Evolutionary conservation across 37 sponge, comb jelly and placozoan species (phyloP).

Genomic region (Ianthella basta): DNA sequence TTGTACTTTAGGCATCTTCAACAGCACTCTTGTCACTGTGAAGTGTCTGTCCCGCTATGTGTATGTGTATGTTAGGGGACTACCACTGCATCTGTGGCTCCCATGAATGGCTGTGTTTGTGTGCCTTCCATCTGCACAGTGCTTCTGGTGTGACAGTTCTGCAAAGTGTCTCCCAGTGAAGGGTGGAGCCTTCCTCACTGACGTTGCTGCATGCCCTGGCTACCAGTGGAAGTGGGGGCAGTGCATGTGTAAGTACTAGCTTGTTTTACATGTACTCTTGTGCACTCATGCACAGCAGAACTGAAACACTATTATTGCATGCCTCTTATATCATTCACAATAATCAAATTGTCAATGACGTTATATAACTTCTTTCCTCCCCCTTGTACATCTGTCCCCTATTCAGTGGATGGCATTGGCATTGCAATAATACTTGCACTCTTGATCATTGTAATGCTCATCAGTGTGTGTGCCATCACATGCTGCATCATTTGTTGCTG

Average conservation of each 20-base stretch:
- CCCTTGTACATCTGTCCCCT: no score
- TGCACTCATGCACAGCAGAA: neutral
- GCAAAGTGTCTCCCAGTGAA: neutral
- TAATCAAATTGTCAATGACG: no score
- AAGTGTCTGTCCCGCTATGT: no score
- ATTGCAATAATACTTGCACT: slow-evolving; percentile 13
- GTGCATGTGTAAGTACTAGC: neutral
- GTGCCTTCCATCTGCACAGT: neutral
- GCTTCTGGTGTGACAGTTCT: slow-evolving; percentile 13
- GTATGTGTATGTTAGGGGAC: no score
- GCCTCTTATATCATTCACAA: no score
- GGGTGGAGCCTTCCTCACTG: slow-evolving; percentile 1
- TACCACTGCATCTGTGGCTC: no score
- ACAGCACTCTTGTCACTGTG: no score
- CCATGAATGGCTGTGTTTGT: no score
- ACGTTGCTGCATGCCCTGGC: slow-evolving; percentile 2
- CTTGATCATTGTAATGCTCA: neutral
- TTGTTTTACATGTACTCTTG: neutral
- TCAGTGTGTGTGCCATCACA: neutral
- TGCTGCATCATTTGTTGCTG: slow-evolving; percentile 18
- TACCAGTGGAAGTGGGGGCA: slow-evolving; percentile 29
- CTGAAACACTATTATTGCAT: neutral
- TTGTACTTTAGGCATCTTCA: no score
- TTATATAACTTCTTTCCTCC: no score
- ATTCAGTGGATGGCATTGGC: slow-evolving; percentile 18